A percentile compares a stretch with the other conserved stretches of the same genome.
phyloP scores from a whole-genome alignment of 2,797 vertebrate species.

The Semotilus atromaculatus region DNA sequence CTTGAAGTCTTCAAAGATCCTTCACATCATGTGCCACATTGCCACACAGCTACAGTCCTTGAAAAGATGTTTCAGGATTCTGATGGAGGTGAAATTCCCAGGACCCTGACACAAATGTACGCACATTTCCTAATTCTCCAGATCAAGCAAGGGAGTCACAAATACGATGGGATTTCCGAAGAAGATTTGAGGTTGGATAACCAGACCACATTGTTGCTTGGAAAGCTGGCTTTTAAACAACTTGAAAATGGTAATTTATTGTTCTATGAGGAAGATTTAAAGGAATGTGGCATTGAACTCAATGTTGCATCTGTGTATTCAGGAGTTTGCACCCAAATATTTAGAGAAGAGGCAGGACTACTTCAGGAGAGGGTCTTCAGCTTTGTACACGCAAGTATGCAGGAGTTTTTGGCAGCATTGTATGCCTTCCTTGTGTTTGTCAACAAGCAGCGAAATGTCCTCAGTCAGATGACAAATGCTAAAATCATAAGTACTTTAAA shows the following conservation, averaged over 20 bases:
- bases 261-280: slow-evolving; percentile 47
- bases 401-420: slow-evolving; percentile 56
- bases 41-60: slow-evolving; percentile 43
- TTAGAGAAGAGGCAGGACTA: slow-evolving; percentile 39
- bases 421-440: slow-evolving; percentile 48
- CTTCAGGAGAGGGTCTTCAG: slow-evolving; percentile 42
- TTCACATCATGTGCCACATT: slow-evolving; percentile 38
- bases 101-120: slow-evolving; percentile 49
- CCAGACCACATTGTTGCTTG: slow-evolving; percentile 38
- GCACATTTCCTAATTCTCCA: slow-evolving; percentile 39
- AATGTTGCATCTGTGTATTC: slow-evolving; percentile 32
- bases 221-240: slow-evolving; percentile 52
- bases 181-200: slow-evolving; percentile 2
- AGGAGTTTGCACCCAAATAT: slow-evolving; percentile 52
- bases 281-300: slow-evolving; percentile 47
- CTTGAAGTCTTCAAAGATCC: slow-evolving; percentile 42
- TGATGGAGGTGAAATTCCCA: slow-evolving; percentile 35
- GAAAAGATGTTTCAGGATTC: slow-evolving; percentile 18
- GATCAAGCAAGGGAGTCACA: slow-evolving; percentile 25
- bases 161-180: neutral
- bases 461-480: neutral
- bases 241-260: slow-evolving; percentile 44
- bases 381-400: slow-evolving; percentile 54
- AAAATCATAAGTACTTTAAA: slow-evolving; percentile 22
- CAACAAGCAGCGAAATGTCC: slow-evolving; percentile 28